phyloP scores from a whole-genome alignment of 37 sponge, comb jelly and placozoan genomes.

The Chondrilla cf. caribensis region DNA sequence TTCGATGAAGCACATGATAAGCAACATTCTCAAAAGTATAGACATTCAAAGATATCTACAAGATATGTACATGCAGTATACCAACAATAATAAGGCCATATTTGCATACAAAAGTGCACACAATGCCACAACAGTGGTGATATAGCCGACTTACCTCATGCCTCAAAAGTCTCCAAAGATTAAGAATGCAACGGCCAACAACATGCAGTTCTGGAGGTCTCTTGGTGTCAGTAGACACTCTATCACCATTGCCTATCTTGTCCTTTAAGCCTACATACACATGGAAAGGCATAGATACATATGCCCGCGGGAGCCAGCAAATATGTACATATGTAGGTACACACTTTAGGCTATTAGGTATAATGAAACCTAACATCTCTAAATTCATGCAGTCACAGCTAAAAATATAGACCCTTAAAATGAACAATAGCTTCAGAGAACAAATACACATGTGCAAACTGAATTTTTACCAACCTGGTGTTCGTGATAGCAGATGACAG shows the following conservation, averaged over 20 bases:
- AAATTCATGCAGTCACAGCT: no score
- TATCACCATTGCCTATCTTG: no score
- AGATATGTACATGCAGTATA: not conserved
- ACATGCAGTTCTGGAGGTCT: slow-evolving; percentile 36
- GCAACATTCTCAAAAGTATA: slow-evolving; percentile 90
- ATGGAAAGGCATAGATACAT: slow-evolving; percentile 16
- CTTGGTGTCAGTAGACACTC: no score
- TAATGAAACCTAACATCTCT: no score
- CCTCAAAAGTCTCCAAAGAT: slow-evolving; percentile 82
- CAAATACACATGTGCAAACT: no score
- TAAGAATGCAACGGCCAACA: slow-evolving; percentile 77
- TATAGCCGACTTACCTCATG: slow-evolving; percentile 65
- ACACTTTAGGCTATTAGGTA: no score
- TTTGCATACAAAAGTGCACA: no score
- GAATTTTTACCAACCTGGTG: slow-evolving; percentile 61
- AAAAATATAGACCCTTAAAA: no score
- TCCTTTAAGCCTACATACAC: not conserved
- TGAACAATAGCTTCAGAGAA: no score
- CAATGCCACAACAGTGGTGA: no score
- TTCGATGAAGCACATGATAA: slow-evolving; percentile 83
- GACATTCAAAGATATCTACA: slow-evolving; percentile 65
- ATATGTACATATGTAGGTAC: no score
- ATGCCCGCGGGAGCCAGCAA: not conserved
- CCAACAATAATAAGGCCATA: no score
- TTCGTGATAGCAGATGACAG: slow-evolving; percentile 58